A percentile compares a stretch with the other conserved stretches of the same genome.
These are phyloP conservation scores for Archips crataeganus DNA, from an alignment of 2,888 invertebrate genomes.

Conservation along the genomic window DNA sequence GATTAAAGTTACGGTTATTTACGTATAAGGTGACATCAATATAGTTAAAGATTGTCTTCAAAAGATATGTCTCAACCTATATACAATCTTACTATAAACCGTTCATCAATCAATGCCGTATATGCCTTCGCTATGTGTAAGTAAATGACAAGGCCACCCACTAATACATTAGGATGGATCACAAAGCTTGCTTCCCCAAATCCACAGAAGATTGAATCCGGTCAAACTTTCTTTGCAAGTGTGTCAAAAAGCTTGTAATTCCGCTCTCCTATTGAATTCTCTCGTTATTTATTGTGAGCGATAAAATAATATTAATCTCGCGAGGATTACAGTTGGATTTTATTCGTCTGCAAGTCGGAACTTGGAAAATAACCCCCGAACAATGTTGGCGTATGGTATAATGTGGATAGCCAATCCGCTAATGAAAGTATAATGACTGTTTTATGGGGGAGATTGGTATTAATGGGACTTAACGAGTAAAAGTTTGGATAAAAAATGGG, in stretches of 20 bases:
- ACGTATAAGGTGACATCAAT: too few species aligned
- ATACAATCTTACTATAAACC: not conserved
- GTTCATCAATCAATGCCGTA: constrained; percentile 14
- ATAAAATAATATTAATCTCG: constrained; percentile 86
- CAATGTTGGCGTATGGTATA: constrained; percentile 63
- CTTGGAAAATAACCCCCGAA: constrained; percentile 75
- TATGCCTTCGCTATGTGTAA: not conserved
- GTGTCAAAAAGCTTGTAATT: constrained; percentile 83
- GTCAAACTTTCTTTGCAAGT: constrained; percentile 74
- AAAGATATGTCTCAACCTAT: not conserved
- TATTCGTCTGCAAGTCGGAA: constrained; percentile 77
- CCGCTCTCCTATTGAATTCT: constrained; percentile 80
- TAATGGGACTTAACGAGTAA: constrained; percentile 30
- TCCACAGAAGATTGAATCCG: constrained; percentile 80
- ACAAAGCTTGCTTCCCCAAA: constrained; percentile 70
- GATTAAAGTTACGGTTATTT: too few species aligned
- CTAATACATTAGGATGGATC: constrained; percentile 51
- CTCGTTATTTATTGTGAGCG: constrained; percentile 83
- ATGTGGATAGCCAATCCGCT: constrained; percentile 63
- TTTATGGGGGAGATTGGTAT: constrained; percentile 36
- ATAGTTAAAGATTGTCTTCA: not conserved
- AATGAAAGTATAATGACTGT: constrained; percentile 59
- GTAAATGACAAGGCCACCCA: constrained; percentile 7
- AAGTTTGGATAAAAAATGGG: constrained; percentile 34
- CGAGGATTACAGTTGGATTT: constrained; percentile 81